phyloP scores from a whole-genome alignment of 1,140 invertebrate genomes.

The Drosophila watanabei region DNA sequence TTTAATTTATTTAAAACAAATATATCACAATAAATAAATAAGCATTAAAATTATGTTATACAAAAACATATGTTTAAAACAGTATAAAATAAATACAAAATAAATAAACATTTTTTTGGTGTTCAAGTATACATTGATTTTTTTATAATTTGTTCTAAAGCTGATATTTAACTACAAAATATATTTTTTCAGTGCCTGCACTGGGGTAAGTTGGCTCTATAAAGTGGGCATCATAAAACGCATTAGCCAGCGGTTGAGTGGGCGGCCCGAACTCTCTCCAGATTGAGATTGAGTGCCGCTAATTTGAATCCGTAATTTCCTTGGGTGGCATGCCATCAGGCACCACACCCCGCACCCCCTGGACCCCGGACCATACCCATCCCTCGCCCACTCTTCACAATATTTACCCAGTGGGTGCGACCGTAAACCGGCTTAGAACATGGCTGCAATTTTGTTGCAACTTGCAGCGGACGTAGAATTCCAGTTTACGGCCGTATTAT shows the following conservation, averaged over 20 bases:
- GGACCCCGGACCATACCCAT: neutral
- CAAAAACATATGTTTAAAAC: too few relatives aligned
- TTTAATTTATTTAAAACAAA: too few relatives aligned
- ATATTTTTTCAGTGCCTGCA: conserved; percentile 2
- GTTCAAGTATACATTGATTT: too few relatives aligned
- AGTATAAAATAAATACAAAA: too few relatives aligned
- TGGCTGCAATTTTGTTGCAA: conserved; percentile 72
- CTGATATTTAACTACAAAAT: neutral
- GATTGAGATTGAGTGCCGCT: conserved; percentile 82
- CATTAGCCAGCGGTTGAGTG: conserved; percentile 62
- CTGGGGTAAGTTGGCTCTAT: conserved; percentile 14
- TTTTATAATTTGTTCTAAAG: too few relatives aligned
- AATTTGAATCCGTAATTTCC: conserved; percentile 83
- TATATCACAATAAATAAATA: too few relatives aligned
- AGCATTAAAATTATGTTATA: too few relatives aligned
- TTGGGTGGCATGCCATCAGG: conserved; percentile 33
- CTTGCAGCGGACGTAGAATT: conserved; percentile 23
- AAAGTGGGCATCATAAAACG: conserved; percentile 61
- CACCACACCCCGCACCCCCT: neutral
- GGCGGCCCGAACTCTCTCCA: conserved; percentile 59
- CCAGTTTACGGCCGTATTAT: conserved; percentile 68
- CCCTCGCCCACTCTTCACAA: neutral
- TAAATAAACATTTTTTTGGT: too few relatives aligned
- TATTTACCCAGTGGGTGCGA: conserved; percentile 42
- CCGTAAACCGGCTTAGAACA: conserved; percentile 68